Conservation (phyloP, 2,888 invertebrate genomes). For the Sarcophaga variegata region DNA sequence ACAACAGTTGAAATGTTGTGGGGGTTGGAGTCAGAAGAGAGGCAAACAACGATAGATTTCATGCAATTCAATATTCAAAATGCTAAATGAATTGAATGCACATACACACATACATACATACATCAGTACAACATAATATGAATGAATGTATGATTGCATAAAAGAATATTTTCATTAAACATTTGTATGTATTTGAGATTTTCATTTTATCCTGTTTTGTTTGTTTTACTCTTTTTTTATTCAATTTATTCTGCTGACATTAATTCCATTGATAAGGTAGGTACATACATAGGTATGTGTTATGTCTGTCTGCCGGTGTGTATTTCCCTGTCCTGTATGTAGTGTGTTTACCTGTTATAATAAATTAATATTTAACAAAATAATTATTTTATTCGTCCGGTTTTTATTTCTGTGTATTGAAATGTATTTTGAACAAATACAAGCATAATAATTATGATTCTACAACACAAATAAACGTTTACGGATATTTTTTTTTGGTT, state of each 20-base stretch:
- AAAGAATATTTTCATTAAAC: conserved; percentile 25
- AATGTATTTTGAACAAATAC: background rate
- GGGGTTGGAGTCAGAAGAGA: background rate
- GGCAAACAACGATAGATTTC: conserved; percentile 10
- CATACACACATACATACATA: background rate
- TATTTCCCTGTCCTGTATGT: background rate
- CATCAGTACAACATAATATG: no score
- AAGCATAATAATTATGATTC: background rate
- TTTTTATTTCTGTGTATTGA: background rate
- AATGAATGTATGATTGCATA: background rate
- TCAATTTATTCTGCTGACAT: conserved; percentile 46
- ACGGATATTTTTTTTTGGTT: no score
- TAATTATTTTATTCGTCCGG: conserved; percentile 52
- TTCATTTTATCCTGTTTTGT: conserved; percentile 1
- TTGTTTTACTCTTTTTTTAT: conserved; percentile 1
- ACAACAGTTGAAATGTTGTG: background rate
- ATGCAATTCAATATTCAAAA: conserved; percentile 43
- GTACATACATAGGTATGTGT: background rate
- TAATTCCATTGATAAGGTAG: conserved; percentile 55
- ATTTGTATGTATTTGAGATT: conserved; percentile 18
- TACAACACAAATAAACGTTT: background rate
- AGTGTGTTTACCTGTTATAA: conserved; percentile 24
- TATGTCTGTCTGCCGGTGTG: background rate
- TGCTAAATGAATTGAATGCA: background rate
- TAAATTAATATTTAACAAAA: conserved; percentile 62